These are phyloP conservation scores for Australoheros facetus DNA, from an alignment of 2,797 vertebrate genomes.

Conservation along the genomic window DNA sequence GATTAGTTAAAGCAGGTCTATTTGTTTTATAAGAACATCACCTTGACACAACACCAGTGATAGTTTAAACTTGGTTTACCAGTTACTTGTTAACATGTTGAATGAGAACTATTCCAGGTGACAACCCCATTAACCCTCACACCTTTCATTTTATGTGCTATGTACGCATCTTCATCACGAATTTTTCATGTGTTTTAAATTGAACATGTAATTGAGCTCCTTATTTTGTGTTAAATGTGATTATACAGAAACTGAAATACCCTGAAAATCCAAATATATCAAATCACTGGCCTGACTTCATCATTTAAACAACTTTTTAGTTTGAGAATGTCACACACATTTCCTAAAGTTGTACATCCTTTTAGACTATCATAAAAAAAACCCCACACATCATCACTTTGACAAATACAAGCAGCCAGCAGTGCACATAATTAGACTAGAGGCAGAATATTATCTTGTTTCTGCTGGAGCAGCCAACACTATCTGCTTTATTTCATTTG, in stretches of 20 bases:
- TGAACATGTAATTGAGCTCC: not conserved
- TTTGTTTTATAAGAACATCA: not conserved
- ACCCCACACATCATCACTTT: not conserved
- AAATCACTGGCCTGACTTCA: not conserved
- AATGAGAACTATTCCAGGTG: not conserved
- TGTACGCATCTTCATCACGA: not conserved
- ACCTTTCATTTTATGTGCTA: not conserved
- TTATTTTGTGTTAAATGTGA: not conserved
- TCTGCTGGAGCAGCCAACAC: slow-evolving; percentile 1
- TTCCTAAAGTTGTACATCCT: not conserved
- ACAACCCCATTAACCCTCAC: not conserved
- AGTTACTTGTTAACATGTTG: not conserved
- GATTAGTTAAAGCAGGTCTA: not conserved
- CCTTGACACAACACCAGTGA: not conserved
- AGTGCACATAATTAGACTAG: slow-evolving; percentile 3
- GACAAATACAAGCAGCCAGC: not conserved
- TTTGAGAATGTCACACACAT: not conserved
- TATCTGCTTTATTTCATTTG: not conserved
- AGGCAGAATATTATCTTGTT: not conserved
- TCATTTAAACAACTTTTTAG: not conserved
- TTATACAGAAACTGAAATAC: not conserved
- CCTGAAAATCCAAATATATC: not conserved
- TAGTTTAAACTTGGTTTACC: not conserved
- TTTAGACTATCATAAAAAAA: not conserved
- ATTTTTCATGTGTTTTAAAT: not conserved